Evolutionary conservation across 2,888 invertebrate species (phyloP), one percentile per base, ranked within the genome.

Genomic region (Globia sparganii): DNA sequence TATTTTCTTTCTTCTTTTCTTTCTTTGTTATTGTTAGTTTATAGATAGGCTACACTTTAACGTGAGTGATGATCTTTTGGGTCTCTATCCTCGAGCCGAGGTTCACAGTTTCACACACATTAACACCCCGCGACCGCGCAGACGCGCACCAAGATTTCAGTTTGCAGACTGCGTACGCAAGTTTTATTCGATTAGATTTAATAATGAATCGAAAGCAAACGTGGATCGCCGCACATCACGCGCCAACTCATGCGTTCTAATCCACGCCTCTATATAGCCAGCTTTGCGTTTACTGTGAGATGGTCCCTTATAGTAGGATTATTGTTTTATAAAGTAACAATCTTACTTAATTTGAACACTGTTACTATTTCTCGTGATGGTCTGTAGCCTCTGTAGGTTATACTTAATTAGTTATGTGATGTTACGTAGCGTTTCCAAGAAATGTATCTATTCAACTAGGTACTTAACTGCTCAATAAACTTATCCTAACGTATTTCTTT

Each of bases 231-330:
- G 46, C 6, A 40, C 75, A 40, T 37, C 37, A 4, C 28, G n/a
- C 72, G 15, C n/a, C 28, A 18, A 6, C 40, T 31, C 40, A 56
- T 18, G 71, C 72, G 53, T 31, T 25, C 11, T 31, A 37, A 40
- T 67, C 49, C 49, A 53, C 53, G 40, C 68, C 11, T 11, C 40
- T 11, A 5, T 11, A 21, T 58, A 56, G 40, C 31, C 11, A 68
- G 53, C 68, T 37, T 53, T 25, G 53, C 69, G n/a, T 56, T 13
- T 43, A n/a, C 68, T 40, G 72, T 18, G n/a, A 71, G 15, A 13
- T 31, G 31, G 40, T 56, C 13, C n/a, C 56, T 25, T 11, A 53
- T 28, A 28, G 28, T 15, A 18, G 28, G 15, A n/a, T 58, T 25
- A 18, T 46, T n/a, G 34, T 58, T n/a, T 71, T 31, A 34, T n/a